Conservation (phyloP, 2,113 vertebrate species). For the Ictalurus punctatus region DNA sequence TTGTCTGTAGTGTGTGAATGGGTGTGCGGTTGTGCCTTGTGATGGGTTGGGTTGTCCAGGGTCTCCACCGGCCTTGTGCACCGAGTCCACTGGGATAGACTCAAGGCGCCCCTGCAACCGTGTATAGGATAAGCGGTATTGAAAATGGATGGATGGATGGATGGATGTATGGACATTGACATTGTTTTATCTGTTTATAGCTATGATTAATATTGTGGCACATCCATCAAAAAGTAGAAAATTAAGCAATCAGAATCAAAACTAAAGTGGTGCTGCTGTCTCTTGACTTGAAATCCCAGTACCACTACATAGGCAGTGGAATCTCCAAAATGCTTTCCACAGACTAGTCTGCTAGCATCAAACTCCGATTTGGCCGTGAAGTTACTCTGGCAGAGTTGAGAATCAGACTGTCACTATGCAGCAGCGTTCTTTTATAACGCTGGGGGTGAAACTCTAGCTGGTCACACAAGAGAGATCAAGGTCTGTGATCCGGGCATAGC, state of each 20-base stretch:
- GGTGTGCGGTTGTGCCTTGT: too few species aligned
- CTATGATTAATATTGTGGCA: background rate
- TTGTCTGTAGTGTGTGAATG: too few species aligned
- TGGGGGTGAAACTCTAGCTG: slow-evolving; percentile 19
- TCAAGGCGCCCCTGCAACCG: too few species aligned
- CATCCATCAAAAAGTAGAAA: background rate
- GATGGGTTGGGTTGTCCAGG: too few species aligned
- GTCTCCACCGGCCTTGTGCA: too few species aligned
- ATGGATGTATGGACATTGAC: too few species aligned
- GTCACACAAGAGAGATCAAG: slow-evolving; percentile 33
- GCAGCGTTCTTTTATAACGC: slow-evolving; percentile 30
- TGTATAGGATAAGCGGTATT: too few species aligned
- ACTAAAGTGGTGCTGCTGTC: background rate
- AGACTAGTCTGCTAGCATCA: background rate
- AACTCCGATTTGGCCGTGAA: background rate
- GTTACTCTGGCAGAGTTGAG: background rate
- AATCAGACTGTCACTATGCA: slow-evolving; percentile 27
- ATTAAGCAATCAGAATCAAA: background rate
- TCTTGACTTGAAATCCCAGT: background rate
- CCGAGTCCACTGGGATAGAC: too few species aligned
- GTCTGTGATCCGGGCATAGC: slow-evolving; percentile 20
- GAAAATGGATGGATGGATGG: too few species aligned
- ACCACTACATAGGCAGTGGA: background rate
- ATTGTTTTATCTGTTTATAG: background rate
- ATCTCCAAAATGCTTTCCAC: background rate